Evolutionary conservation across 2,888 invertebrate species (phyloP).

Genomic region (Tipula confusa): DNA sequence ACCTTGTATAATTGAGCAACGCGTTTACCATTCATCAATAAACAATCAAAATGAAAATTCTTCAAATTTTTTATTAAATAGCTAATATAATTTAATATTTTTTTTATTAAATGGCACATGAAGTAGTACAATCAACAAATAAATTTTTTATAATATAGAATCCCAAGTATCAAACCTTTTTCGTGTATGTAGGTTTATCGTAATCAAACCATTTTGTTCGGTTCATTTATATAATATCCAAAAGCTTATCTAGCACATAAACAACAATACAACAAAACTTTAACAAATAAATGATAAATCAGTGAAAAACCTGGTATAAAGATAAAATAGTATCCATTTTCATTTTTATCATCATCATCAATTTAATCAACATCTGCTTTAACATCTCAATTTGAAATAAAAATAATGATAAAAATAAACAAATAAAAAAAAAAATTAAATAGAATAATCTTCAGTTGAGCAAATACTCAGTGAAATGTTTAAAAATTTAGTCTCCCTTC

Average conservation of each 20-base stretch:
- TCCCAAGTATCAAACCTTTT: neutral
- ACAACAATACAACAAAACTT: neutral
- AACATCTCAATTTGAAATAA: neutral
- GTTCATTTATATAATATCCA: neutral
- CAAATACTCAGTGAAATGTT: slow-evolving; percentile 28
- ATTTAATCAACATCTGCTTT: slow-evolving; percentile 6
- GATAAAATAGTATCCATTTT: neutral
- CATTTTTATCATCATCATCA: slow-evolving; percentile 25
- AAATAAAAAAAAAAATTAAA: slow-evolving; percentile 12
- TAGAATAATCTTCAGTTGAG: slow-evolving; percentile 27
- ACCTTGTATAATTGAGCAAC: no score
- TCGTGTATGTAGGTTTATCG: neutral
- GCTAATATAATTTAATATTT: neutral
- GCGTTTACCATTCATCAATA: neutral
- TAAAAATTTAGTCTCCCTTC: slow-evolving; percentile 15
- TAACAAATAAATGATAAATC: neutral
- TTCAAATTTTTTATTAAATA: neutral
- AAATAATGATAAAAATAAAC: slow-evolving; percentile 6
- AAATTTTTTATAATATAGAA: neutral
- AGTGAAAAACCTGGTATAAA: neutral
- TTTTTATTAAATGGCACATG: neutral
- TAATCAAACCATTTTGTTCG: neutral
- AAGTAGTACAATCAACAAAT: neutral
- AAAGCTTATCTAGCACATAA: neutral
- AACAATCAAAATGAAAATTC: neutral